phyloP scores from a whole-genome alignment of 2,797 vertebrate species.

The Crypturellus tataupa region DNA sequence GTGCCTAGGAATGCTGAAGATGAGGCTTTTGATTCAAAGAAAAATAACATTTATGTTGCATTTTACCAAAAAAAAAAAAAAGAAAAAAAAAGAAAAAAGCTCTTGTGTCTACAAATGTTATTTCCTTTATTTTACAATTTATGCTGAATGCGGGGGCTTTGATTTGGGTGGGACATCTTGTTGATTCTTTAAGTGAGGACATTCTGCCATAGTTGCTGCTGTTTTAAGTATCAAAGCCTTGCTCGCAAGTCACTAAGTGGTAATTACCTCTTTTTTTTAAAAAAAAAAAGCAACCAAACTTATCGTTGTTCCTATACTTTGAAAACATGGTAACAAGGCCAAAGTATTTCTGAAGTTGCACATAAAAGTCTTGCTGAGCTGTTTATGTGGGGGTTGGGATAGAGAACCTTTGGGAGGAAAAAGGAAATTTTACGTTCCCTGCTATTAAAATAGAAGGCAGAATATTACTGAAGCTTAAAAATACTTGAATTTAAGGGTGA shows the following conservation, averaged over 20 bases:
- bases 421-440: neutral
- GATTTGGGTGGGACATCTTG: neutral
- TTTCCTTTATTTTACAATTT: neutral
- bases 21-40: neutral
- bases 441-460: neutral
- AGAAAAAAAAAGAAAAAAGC: too few species aligned
- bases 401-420: neutral
- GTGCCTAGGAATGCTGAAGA: neutral
- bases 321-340: neutral
- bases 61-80: too few species aligned
- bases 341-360: neutral
- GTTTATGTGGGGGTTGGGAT: neutral
- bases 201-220: neutral
- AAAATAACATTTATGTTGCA: neutral
- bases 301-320: neutral
- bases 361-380: neutral
- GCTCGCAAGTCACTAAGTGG: neutral
- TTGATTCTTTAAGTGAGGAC: neutral
- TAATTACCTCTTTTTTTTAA: rapidly evolving
- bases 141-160: neutral
- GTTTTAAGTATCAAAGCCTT: neutral
- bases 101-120: too few species aligned
- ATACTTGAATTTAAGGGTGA: neutral
- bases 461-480: neutral
- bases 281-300: too few species aligned